These are phyloP conservation scores for Mesorhabditis belari DNA, from an alignment of 2,888 invertebrate species.

Conservation along the genomic window DNA sequence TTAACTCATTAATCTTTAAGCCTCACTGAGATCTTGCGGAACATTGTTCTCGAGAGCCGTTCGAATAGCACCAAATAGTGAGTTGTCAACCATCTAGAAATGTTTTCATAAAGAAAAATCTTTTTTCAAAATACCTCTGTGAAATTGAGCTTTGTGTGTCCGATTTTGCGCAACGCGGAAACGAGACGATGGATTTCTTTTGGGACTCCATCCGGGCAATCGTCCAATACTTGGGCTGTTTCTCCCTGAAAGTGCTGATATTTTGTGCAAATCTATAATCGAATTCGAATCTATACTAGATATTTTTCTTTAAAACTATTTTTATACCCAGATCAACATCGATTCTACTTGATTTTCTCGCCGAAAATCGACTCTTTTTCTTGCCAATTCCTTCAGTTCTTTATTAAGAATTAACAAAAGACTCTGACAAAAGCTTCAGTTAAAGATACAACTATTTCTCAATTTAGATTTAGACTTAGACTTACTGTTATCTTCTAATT, in stretches of 20 bases:
- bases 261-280: too few species aligned
- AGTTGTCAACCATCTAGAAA: conserved; percentile 8
- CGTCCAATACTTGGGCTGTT: conserved; percentile 1
- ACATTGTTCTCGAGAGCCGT: conserved; percentile 21
- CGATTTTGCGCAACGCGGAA: conserved; percentile 14
- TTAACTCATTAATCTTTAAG: too few species aligned
- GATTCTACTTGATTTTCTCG: neutral
- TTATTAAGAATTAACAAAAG: too few species aligned
- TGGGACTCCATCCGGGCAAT: conserved; percentile 18
- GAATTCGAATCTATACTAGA: too few species aligned
- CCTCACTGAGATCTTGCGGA: conserved; percentile 23
- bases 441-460: too few species aligned
- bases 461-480: too few species aligned
- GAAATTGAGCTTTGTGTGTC: conserved; percentile 11
- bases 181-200: conserved; percentile 22
- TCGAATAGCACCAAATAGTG: conserved; percentile 19
- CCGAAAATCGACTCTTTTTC: too few species aligned
- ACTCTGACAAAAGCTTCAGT: too few species aligned
- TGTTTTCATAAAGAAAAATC: neutral
- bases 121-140: conserved; percentile 7
- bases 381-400: too few species aligned
- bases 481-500: too few species aligned
- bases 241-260: conserved; percentile 15
- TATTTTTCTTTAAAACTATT: neutral
- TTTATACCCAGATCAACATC: neutral